These are phyloP conservation scores for Plecturocebus donacophilus DNA, from an alignment of 2,113 vertebrate genomes.

Conservation along the genomic window DNA sequence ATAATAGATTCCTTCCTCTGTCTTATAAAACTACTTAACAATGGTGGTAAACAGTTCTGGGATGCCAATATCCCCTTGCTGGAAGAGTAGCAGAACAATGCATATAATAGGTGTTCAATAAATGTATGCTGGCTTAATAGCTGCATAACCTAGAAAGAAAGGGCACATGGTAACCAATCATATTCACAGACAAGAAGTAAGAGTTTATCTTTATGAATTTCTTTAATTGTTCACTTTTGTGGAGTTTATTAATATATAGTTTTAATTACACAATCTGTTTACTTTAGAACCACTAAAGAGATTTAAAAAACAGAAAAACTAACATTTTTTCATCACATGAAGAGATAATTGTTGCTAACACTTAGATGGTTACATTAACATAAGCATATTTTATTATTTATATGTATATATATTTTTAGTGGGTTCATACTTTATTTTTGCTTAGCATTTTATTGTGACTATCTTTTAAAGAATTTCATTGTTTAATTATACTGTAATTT, in stretches of 20 bases:
- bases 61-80: not conserved
- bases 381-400: not conserved
- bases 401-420: not conserved
- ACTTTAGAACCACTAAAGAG: not conserved
- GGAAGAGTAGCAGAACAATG: not conserved
- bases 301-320: not conserved
- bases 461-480: not conserved
- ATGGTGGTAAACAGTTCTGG: not conserved
- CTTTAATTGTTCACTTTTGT: not conserved
- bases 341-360: not conserved
- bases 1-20: not conserved
- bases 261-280: not conserved
- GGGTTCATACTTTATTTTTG: not conserved
- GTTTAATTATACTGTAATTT: not conserved
- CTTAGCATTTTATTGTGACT: conserved; percentile 24
- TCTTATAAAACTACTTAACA: not conserved
- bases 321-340: not conserved
- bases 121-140: not conserved
- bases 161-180: not conserved
- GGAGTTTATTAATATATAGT: not conserved
- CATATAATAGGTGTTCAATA: not conserved
- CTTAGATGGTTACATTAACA: not conserved
- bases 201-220: not conserved
- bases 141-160: not conserved
- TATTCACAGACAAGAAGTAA: not conserved